phyloP scores from a whole-genome alignment of 2,113 vertebrate genomes.

The Clarias magur region DNA sequence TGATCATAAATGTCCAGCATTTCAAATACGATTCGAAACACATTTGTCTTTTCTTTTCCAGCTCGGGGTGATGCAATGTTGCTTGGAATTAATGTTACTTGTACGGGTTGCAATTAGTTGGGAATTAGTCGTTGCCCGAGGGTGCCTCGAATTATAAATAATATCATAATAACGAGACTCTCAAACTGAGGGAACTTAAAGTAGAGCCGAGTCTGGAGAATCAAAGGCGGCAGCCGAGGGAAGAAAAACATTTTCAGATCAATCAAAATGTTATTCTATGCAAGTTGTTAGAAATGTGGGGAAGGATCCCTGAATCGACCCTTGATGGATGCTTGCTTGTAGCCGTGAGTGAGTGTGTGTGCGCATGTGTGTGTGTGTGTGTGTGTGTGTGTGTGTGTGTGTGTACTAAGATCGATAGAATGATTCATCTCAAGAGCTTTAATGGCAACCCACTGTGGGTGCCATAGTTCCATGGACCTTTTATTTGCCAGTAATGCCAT shows the following conservation, averaged over 20 bases:
- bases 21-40: constrained; percentile 62
- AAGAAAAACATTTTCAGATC: constrained; percentile 53
- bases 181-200: background rate
- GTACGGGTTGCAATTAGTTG: constrained; percentile 67
- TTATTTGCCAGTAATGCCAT: constrained; percentile 54
- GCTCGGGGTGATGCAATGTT: constrained; percentile 60
- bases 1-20: constrained; percentile 55
- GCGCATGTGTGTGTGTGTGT: constrained; percentile 4
- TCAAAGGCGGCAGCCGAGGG: constrained; percentile 46
- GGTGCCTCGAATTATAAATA: constrained; percentile 61
- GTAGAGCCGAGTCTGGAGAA: constrained; percentile 49
- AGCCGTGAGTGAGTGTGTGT: constrained; percentile 52
- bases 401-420: constrained; percentile 62
- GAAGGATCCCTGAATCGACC: constrained; percentile 60
- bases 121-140: constrained; percentile 67
- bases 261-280: constrained; percentile 67
- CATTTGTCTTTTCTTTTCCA: constrained; percentile 61
- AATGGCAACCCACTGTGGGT: constrained; percentile 60
- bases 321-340: constrained; percentile 58
- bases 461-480: constrained; percentile 47
- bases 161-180: constrained; percentile 53
- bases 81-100: constrained; percentile 60
- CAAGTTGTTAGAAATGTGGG: constrained; percentile 52
- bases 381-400: constrained; percentile 28
- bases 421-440: constrained; percentile 63